Evolutionary conservation across 2,113 vertebrate genomes (phyloP), one percentile per base, ranked within the genome.

Genomic region (Numida meleagris): DNA sequence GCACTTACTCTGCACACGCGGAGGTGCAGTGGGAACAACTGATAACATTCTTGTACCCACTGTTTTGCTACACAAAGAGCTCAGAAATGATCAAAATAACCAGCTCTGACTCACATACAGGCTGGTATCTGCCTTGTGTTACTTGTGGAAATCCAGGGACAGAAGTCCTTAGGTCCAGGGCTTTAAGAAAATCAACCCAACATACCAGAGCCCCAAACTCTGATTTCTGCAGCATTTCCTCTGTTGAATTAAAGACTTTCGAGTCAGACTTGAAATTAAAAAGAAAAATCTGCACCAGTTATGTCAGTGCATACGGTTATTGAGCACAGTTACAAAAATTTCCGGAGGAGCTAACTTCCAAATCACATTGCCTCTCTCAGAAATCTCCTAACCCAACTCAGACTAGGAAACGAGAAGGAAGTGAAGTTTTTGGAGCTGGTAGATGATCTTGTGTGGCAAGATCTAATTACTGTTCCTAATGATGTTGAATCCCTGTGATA

Each of bases 21-120:
- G 77, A 82, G 61, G 15, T 59, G 45, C 46, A 88, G 10, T 8
- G 51, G 55, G 34, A 75, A 27, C 29, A 59, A 18, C 20, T 80
- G 59, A 21, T 2, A 86, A 27, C 4, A 7, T 13, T 34, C 42
- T 71, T 29, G 0, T 23, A 11, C 3, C 24, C 33, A 0, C 38
- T 38, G 1, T 40, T 46, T 63, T 61, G 13, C 34, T 36, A 62
- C n/a, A 62, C 61, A 62, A 42, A 86, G 4, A 14, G 3, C 42
- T 81, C 50, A n/a, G 84, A 71, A 80, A 31, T 12, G 12, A 33
- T 55, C 65, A 75, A 78, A 77, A 68, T 0, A n/a, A n/a, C n/a
- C n/a, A n/a, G n/a, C n/a, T n/a, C n/a, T n/a, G n/a, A n/a, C n/a
- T n/a, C n/a, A n/a, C n/a, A n/a, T n/a, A n/a, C n/a, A n/a, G n/a